Evolutionary conservation across 2,797 vertebrate genomes (phyloP).

Genomic region (Delichon dasypus): DNA sequence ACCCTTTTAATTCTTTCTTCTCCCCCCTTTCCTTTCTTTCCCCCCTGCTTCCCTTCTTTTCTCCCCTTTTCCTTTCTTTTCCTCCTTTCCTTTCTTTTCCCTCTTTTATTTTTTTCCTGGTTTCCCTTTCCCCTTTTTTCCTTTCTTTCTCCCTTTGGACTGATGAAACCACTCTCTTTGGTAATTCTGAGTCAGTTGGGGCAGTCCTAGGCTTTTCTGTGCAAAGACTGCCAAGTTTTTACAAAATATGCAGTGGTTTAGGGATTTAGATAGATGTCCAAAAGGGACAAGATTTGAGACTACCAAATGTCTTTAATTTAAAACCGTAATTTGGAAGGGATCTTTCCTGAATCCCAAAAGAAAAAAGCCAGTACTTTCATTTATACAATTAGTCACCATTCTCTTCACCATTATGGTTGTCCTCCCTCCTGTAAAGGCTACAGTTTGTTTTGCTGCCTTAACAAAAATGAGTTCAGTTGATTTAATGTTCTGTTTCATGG

Average conservation of each 20-base stretch:
- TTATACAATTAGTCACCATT: slow-evolving; percentile 9
- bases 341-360: background rate
- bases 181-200: background rate
- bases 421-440: background rate
- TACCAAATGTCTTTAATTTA: slow-evolving; percentile 43
- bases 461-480: background rate
- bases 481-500: slow-evolving; percentile 29
- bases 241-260: background rate
- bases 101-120: background rate
- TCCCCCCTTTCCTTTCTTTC: too few species aligned
- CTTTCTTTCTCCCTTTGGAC: background rate
- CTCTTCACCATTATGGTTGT: background rate
- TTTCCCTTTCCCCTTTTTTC: background rate
- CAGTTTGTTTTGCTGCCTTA: slow-evolving; percentile 28
- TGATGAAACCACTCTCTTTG: background rate
- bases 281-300: background rate
- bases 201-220: background rate
- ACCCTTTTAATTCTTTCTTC: background rate
- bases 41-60: background rate
- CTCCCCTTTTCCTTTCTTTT: too few species aligned
- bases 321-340: slow-evolving; percentile 21
- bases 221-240: background rate
- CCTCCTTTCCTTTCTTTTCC: too few species aligned
- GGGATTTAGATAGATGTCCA: background rate
- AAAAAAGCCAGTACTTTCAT: background rate